Evolutionary conservation across 2,113 vertebrate genomes (phyloP), one percentile per base, ranked within the genome.

Genomic region (Corythaixoides concolor): DNA sequence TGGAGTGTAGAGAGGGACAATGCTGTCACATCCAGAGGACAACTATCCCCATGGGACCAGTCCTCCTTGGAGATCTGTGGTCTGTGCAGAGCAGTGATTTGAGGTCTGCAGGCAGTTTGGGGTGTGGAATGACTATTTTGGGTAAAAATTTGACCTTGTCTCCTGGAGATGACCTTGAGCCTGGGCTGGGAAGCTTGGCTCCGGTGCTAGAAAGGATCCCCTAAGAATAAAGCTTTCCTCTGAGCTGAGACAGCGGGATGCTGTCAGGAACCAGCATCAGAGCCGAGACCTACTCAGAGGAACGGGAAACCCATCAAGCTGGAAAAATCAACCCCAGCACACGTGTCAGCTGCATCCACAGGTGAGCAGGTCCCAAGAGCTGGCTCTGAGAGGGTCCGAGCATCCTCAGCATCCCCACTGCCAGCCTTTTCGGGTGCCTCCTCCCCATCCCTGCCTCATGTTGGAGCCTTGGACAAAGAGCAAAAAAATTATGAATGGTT

Each of bases 271-370:
- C 5, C 43, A 21, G 13, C 9, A 19, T 12, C 20, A 1, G 37
- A 39, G 9, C 35, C 1, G 4, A 74, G 21, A 45, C 10, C 32
- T 14, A 12, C 43, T 41, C 21, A 0, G 0, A 33, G 37, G 10
- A 43, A 62, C 0, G 16, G 35, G 24, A 73, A 85, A 62, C 8
- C 30, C 56, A 26, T 26, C 24, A 14, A 5, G 45, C 26, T 72
- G 58, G 24, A 41, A 16, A 55, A 85, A 16, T 3, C 0, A 2
- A 32, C 9, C 39, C 56, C 50, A 15, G 45, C 9, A 1, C 6
- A 2, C 0, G 1, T 4, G 15, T 8, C 0, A 0, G 41, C 75
- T 28, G 23, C 32, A 19, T 8, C 70, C 11, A 2, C 12, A 9
- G 67, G 41, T 4, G 37, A 69, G 52, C 52, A 53, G 66, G 35